Base-by-base conservation (phyloP, 2,113 vertebrate genomes). In the Stigmatopora argus region DNA sequence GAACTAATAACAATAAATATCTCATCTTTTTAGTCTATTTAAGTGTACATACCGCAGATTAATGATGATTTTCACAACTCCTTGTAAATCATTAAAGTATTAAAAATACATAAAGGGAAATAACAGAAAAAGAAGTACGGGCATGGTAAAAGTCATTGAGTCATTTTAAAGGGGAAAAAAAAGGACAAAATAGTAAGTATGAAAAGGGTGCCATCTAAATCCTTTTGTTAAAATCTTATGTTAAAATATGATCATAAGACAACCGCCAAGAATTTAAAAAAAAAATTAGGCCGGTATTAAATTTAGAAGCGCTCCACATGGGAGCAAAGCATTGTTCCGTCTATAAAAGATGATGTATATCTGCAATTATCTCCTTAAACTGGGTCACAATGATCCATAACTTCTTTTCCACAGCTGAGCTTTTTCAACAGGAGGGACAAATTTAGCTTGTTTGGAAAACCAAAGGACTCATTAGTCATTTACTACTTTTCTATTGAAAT, bases 331-430 rank as follows among this genome's bases (percentile, higher is more conserved):
- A 48, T 77, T 14, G 23, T 62, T 69, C 46, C 67, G 78, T 72
- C 51, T 60, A 46, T 72, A 64, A 68, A 75, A 79, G 75, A 69
- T 78, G 35, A 82, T 79, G 66, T 60, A 79, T 75, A 73, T 82
- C 56, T 34, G 26, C 64, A 71, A 85, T 83, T 78, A 81, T 59
- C 59, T 79, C 62, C 77, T 80, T 83, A 78, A 85, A 86, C 41
- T 78, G 76, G 81, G 76, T 78, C 78, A 81, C 19, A 26, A 38
- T 66, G 77, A 86, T 88, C 79, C 71, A 85, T 86, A 83, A 77
- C 52, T 83, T 71, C 76, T 83, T 80, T 78, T 34, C 73, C 49
- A 62, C 21, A 67, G 60, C 65, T 70, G 49, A 34, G 67, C 57
- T 60, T 60, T 41, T 31, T 56, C 68, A 67, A 35, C n/a, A 45